These are phyloP conservation scores for Tribolium freemani DNA, from an alignment of 2,888 invertebrate species.

Conservation along the genomic window DNA sequence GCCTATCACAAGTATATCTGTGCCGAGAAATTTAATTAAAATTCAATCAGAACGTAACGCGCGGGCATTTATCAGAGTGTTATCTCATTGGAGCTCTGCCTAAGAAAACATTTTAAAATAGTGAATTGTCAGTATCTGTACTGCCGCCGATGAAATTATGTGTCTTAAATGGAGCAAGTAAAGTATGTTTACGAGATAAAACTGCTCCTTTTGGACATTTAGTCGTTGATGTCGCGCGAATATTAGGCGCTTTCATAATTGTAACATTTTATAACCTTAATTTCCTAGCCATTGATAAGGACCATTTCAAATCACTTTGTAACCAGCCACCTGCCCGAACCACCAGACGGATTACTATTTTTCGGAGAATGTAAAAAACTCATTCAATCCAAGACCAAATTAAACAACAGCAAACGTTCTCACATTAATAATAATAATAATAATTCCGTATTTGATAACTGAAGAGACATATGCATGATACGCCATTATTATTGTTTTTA, in stretches of 20 bases:
- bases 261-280: constrained; percentile 62
- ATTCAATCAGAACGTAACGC: constrained; percentile 68
- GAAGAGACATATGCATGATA: too few species aligned
- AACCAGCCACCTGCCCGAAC: constrained; percentile 29
- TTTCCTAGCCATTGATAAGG: constrained; percentile 55
- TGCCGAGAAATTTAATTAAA: constrained; percentile 68
- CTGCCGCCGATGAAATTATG: constrained; percentile 62
- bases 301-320: constrained; percentile 35
- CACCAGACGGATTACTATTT: constrained; percentile 22
- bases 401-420: too few species aligned
- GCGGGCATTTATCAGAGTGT: constrained; percentile 66
- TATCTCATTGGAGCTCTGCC: constrained; percentile 65
- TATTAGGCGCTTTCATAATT: constrained; percentile 53
- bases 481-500: too few species aligned
- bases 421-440: too few species aligned
- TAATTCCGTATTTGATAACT: too few species aligned
- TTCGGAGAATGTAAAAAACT: constrained; percentile 1
- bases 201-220: constrained; percentile 56
- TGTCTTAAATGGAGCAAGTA: constrained; percentile 61
- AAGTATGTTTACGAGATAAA: constrained; percentile 64
- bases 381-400: not conserved
- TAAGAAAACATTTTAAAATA: constrained; percentile 69
- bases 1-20: constrained; percentile 65
- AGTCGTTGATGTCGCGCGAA: constrained; percentile 60
- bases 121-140: constrained; percentile 66